phyloP scores from a whole-genome alignment of 2,888 invertebrate genomes.

The Furcula furcula region DNA sequence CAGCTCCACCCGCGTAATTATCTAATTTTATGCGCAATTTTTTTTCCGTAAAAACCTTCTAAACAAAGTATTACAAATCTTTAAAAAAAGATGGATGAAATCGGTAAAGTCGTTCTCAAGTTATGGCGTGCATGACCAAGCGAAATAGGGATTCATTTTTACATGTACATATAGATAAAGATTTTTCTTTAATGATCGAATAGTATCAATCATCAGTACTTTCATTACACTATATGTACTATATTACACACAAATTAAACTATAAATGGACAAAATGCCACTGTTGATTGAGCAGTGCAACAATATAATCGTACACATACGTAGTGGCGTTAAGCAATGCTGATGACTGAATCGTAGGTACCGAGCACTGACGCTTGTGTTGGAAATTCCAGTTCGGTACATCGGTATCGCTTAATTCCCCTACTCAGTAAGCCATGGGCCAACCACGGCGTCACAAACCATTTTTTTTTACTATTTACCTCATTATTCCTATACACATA shows the following conservation, averaged over 20 bases:
- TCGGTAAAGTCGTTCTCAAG: too few species aligned
- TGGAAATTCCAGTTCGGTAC: conserved; percentile 5
- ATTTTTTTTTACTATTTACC: conserved; percentile 48
- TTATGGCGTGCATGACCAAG: too few species aligned
- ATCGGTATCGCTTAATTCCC: conserved; percentile 22
- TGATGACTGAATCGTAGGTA: neutral
- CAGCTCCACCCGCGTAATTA: too few species aligned
- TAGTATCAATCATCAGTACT: too few species aligned
- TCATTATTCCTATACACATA: conserved; percentile 64
- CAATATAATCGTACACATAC: conserved; percentile 34
- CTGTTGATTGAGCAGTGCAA: conserved; percentile 38
- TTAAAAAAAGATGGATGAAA: too few species aligned
- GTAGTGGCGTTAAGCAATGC: conserved; percentile 25
- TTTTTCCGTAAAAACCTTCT: too few species aligned
- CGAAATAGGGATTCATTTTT: too few species aligned
- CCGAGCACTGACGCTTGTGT: neutral
- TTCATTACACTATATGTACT: too few species aligned
- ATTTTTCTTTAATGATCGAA: too few species aligned
- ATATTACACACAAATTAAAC: conserved; percentile 16
- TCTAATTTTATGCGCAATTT: too few species aligned
- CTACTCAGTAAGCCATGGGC: conserved; percentile 32
- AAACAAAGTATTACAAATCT: too few species aligned
- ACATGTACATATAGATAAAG: too few species aligned
- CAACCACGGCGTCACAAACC: conserved; percentile 42
- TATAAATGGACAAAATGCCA: conserved; percentile 21